These are phyloP conservation scores for Caenorhabditis sinica DNA, from an alignment of 2,888 invertebrate genomes.

Conservation along the genomic window DNA sequence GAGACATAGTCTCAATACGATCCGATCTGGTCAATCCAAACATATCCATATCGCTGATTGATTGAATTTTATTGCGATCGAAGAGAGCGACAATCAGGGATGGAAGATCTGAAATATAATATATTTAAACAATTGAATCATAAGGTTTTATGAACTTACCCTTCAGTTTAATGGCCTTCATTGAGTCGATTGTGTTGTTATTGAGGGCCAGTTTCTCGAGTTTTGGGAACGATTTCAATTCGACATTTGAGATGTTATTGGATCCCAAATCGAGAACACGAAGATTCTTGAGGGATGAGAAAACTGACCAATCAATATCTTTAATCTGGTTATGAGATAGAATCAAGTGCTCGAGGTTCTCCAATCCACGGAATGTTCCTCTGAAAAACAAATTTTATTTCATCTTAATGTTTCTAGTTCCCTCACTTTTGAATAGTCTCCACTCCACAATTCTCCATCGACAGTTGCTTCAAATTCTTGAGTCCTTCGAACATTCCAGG, in stretches of 20 bases:
- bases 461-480: constrained; percentile 38
- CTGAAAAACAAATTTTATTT: constrained; percentile 52
- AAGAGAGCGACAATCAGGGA: constrained; percentile 72
- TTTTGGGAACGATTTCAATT: constrained; percentile 68
- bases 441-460: constrained; percentile 30
- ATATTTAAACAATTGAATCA: background rate
- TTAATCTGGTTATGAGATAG: constrained; percentile 79
- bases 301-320: constrained; percentile 75
- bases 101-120: constrained; percentile 68
- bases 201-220: constrained; percentile 80
- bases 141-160: constrained; percentile 2
- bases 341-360: constrained; percentile 79
- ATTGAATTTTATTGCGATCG: constrained; percentile 75
- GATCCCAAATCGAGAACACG: constrained; percentile 84
- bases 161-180: constrained; percentile 66
- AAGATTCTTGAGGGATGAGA: constrained; percentile 76
- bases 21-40: constrained; percentile 66
- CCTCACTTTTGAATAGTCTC: constrained; percentile 48
- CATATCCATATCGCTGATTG: constrained; percentile 78
- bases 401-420: background rate
- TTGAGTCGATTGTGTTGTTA: constrained; percentile 78
- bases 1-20: constrained; percentile 65
- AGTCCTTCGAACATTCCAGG: constrained; percentile 53
- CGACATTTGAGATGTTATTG: constrained; percentile 79
- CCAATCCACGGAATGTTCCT: constrained; percentile 81